Percentiles rank a stretch among this genome's conserved stretches.
phyloP scores from a whole-genome alignment of 2,113 vertebrate species.

The Orientallactaga bullata region DNA sequence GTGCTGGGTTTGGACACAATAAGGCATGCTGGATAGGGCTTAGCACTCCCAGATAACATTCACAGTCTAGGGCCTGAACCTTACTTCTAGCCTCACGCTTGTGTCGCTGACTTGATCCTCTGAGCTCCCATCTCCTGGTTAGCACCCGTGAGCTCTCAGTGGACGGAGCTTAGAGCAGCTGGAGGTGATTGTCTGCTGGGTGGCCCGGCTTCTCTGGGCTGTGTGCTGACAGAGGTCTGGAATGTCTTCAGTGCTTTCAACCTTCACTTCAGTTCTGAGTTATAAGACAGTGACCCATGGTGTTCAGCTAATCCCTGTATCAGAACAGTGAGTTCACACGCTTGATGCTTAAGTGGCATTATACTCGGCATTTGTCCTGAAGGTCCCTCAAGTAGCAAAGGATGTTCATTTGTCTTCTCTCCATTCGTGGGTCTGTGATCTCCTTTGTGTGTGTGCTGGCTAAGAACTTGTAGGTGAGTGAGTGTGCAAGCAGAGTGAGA shows the following conservation, averaged over 20 bases:
- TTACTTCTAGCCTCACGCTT: not conserved
- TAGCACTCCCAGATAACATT: not conserved
- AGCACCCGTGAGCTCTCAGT: not conserved
- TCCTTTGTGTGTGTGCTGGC: not conserved
- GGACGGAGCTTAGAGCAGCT: not conserved
- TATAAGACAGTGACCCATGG: not conserved
- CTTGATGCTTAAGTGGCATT: not conserved
- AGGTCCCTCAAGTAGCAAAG: not conserved
- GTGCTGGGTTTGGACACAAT: fast-evolving
- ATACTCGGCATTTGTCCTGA: not conserved
- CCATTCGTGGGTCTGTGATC: not conserved
- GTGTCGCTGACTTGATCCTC: not conserved
- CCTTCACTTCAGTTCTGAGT: not conserved
- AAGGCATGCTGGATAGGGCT: not conserved
- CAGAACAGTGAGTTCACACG: not conserved
- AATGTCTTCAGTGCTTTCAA: not conserved
- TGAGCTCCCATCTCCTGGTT: not conserved
- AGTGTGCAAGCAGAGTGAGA: not conserved
- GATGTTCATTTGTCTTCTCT: not conserved
- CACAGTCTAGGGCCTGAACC: not conserved
- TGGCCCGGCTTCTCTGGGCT: not conserved
- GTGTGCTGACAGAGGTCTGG: not conserved
- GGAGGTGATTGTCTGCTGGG: not conserved
- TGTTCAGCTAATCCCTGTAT: not conserved
- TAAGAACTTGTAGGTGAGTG: slow-evolving; percentile 5